Conservation (phyloP, 2,113 vertebrate genomes). For the Tragulus kanchil region DNA sequence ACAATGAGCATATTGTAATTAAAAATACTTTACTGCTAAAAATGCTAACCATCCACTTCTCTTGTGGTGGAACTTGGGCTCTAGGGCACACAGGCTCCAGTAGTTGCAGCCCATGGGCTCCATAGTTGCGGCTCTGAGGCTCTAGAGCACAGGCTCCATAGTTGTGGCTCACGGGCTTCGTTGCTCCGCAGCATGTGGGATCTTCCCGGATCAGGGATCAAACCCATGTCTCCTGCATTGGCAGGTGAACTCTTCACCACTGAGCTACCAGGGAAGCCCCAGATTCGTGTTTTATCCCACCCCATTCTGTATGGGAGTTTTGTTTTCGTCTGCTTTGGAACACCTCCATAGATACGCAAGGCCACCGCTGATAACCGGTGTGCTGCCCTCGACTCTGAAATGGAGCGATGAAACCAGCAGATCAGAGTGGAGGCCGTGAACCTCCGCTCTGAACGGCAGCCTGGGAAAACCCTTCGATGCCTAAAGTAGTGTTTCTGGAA, state of each 20-base stretch:
- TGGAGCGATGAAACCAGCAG: background rate
- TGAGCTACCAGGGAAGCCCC: too few relatives aligned
- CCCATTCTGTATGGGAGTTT: background rate
- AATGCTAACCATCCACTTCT: background rate
- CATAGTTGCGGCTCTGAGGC: too few relatives aligned
- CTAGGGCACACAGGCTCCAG: too few relatives aligned
- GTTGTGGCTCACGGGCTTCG: too few relatives aligned
- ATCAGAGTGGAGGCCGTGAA: background rate
- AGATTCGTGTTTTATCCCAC: too few relatives aligned
- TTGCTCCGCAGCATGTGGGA: too few relatives aligned
- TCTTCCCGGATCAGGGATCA: too few relatives aligned
- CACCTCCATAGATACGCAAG: background rate
- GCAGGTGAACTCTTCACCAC: too few relatives aligned
- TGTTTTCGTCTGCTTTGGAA: background rate
- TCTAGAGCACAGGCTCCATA: too few relatives aligned
- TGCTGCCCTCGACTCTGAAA: background rate
- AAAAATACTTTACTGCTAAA: background rate
- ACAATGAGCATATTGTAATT: background rate
- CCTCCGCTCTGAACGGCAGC: background rate
- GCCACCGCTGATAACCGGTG: background rate
- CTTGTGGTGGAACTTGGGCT: too few relatives aligned
- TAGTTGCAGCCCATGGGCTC: too few relatives aligned
- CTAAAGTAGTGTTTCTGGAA: conserved; percentile 31
- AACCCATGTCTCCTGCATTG: too few relatives aligned
- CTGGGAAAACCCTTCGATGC: background rate